Evolutionary conservation across 2,113 vertebrate genomes (phyloP), one percentile per base, ranked within the genome.

Genomic region (Cervus canadensis): DNA sequence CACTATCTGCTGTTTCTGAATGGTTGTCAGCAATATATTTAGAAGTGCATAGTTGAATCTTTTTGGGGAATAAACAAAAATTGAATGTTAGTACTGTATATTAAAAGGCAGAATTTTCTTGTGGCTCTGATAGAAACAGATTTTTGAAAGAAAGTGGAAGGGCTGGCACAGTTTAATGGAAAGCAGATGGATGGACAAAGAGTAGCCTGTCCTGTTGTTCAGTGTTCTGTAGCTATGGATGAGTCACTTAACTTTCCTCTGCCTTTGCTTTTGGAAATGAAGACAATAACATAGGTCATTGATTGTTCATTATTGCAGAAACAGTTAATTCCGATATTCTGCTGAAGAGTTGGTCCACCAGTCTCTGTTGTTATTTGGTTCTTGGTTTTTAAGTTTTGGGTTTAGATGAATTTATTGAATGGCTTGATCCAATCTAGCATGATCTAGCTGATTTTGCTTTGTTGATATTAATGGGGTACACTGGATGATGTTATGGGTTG

Each of bases 241-340:
- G 94, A 90, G 74, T 90, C 81, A 71, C 26, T 43, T 78, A 82
- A 87, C 56, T 76, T 93, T 76, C 64, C 23, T 78, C 64, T 82
- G 87, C 28, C 43, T 86, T 59, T 86, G 91, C 81, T 92, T 97
- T 89, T 97, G 85, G 54, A 94, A 90, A 79, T 90, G 74, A 89
- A 52, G 16, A 87, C 48, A 92, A 23, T 87, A 86, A 54, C 50
- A 21, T 13, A 60, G 60, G 54, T 87, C 57, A 45, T 25, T 67
- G 43, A 79, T 71, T 76, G 19, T 78, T 95, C 40, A 33, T 56
- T 74, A 28, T 23, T 79, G 21, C 26, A 50, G 64, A 89, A 94
- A 64, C 78, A 82, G 64, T 56, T 30, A 67, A 71, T 87, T 94
- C 25, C 62, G 11, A 50, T 78, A n/a, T 25, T 94, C 30, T 94